Conservation (phyloP, 1,140 invertebrate species). For the Temnothorax nylanderi region DNA sequence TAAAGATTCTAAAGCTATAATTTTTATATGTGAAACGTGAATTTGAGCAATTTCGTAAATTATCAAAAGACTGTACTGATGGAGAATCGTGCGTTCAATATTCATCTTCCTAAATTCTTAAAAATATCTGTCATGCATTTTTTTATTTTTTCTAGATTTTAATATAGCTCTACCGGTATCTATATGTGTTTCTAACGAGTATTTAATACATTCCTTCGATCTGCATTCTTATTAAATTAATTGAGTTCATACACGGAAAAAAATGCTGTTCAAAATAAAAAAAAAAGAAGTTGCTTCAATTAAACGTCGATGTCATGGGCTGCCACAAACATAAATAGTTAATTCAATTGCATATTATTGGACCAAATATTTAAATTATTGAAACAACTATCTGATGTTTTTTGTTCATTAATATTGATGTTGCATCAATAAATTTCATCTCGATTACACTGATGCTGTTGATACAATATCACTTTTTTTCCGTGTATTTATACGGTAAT, state of each 20-base stretch:
- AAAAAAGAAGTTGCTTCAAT: too few relatives aligned
- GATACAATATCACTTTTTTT: too few relatives aligned
- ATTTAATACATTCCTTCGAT: not conserved
- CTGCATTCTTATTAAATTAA: not conserved
- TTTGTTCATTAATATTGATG: too few relatives aligned
- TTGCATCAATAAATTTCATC: too few relatives aligned
- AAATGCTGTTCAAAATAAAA: too few relatives aligned
- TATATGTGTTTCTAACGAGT: not conserved
- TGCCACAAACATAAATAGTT: too few relatives aligned
- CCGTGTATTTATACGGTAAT: not conserved
- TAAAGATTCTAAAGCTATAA: not conserved
- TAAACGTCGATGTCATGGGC: too few relatives aligned
- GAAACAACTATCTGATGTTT: too few relatives aligned
- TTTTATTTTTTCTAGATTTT: not conserved
- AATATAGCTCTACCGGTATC: not conserved
- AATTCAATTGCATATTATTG: too few relatives aligned
- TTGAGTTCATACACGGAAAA: not conserved
- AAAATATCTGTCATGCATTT: not conserved
- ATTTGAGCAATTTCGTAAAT: not conserved
- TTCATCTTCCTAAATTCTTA: not conserved
- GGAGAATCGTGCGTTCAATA: not conserved
- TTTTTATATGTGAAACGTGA: not conserved
- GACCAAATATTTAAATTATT: too few relatives aligned
- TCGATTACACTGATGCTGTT: too few relatives aligned
- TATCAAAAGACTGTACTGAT: too few relatives aligned